Evolutionary conservation across 2,888 invertebrate genomes (phyloP).

Genomic region (Cremastobaeus sp.): DNA sequence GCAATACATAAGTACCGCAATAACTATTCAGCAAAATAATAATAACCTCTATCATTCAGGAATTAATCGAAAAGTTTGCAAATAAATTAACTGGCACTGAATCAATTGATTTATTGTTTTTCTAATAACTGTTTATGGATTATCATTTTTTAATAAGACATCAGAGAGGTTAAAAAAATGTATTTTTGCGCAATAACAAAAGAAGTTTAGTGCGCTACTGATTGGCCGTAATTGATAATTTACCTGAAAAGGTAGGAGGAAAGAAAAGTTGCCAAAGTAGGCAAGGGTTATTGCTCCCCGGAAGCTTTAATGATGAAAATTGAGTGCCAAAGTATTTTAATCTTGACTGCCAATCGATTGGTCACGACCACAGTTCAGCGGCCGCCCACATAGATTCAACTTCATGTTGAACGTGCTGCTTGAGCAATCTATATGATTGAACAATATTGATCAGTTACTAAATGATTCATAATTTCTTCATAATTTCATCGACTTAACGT

Average conservation of each 20-base stretch:
- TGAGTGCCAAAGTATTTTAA: conserved; percentile 66
- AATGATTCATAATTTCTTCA: conserved; percentile 58
- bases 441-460: conserved; percentile 61
- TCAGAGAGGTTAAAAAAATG: no score
- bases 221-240: no score
- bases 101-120: no score
- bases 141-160: no score
- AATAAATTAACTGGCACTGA: no score
- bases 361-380: conserved; percentile 68
- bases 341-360: conserved; percentile 68
- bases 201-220: no score
- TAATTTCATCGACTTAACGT: conserved; percentile 48
- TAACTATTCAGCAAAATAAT: conserved; percentile 19
- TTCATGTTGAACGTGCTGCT: conserved; percentile 52
- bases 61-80: no score
- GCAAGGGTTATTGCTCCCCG: conserved; percentile 56
- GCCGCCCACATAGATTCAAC: conserved; percentile 65
- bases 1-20: conserved; percentile 40
- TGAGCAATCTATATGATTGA: conserved; percentile 56
- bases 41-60: conserved; percentile 7
- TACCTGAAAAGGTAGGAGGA: no score
- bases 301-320: conserved; percentile 59
- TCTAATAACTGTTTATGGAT: no score
- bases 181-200: no score
- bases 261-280: conserved; percentile 17